Base-by-base conservation (phyloP, 2,797 vertebrate species). In the Sylvia borin region DNA sequence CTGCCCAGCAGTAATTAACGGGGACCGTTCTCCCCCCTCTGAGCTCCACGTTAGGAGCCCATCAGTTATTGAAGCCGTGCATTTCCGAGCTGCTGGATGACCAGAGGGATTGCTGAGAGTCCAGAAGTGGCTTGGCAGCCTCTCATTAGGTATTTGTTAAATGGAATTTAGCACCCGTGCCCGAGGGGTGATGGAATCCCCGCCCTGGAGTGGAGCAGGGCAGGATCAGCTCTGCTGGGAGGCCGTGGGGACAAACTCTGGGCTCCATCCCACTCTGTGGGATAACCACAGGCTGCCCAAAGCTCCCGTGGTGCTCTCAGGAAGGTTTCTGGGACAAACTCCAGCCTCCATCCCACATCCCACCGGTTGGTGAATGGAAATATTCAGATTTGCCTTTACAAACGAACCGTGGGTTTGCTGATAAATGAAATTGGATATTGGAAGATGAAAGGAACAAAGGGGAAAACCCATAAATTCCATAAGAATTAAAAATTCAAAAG, bases 71-170 rank as follows among this genome's bases (percentile, higher is more conserved):
- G 89, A 93, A 65, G 75, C 50, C 40, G 78, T 43, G 36, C 83
- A 10, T 92, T 88, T 78, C 70, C 8, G 71, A 78, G 93, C 92
- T 78, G 13, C 24, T 57, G 84, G 89, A 77, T 57, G 78, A 92
- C 67, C 76, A 10, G 50, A 87, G 96, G 67, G 90, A 64, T 79
- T 19, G 65, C 83, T 27, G 50, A 75, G 85, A 78, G 82, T 79
- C 87, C 95, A 91, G 83, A 78, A 94, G 91, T 85, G 81, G 92
- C 85, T 88, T 88, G 82, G 88, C 95, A 77, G 90, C 90, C 67
- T 57, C 95, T 96, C 94, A 80, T 97, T 93, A 96, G 96, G 88
- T 93, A 93, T 96, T 97, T 96, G 96, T 97, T 95, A 93, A 94
- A 88, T 48, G 90, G 86, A 91, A 97, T 94, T 91, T 82, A 95